Conservation (phyloP, 2,797 vertebrate genomes). For the Cuculus canorus region DNA sequence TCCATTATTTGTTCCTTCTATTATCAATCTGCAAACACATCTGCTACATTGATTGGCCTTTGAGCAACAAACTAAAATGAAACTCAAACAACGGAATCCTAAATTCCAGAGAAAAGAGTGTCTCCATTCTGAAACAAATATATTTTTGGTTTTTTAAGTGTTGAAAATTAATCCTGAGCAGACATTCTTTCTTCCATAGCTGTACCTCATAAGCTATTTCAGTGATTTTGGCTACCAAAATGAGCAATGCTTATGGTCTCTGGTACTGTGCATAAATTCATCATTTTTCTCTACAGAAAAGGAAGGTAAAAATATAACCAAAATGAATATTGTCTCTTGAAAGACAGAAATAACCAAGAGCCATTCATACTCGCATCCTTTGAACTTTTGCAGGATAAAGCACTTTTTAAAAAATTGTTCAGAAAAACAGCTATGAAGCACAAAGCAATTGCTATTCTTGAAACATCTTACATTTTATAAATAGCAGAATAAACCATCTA, state of each 20-base stretch:
- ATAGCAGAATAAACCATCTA: background rate
- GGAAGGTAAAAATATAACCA: background rate
- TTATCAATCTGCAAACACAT: background rate
- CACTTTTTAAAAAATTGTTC: background rate
- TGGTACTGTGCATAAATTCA: background rate
- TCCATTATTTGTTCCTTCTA: background rate
- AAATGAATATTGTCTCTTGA: background rate
- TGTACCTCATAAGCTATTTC: background rate
- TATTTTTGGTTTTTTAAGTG: background rate
- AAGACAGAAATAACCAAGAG: background rate
- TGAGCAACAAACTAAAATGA: background rate
- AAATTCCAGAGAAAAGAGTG: background rate
- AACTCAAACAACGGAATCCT: background rate
- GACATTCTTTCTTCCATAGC: background rate
- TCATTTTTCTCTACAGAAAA: background rate
- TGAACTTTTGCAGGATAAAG: background rate
- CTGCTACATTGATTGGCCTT: background rate
- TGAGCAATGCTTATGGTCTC: background rate
- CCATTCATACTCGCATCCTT: background rate
- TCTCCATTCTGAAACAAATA: background rate
- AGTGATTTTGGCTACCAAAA: background rate
- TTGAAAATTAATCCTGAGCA: background rate
- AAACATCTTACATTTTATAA: background rate
- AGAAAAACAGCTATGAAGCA: slow-evolving; percentile 6
- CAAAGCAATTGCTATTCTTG: background rate